Evolutionary conservation across 2,888 invertebrate genomes (phyloP).

Genomic region (Caradrina clavipalpis): DNA sequence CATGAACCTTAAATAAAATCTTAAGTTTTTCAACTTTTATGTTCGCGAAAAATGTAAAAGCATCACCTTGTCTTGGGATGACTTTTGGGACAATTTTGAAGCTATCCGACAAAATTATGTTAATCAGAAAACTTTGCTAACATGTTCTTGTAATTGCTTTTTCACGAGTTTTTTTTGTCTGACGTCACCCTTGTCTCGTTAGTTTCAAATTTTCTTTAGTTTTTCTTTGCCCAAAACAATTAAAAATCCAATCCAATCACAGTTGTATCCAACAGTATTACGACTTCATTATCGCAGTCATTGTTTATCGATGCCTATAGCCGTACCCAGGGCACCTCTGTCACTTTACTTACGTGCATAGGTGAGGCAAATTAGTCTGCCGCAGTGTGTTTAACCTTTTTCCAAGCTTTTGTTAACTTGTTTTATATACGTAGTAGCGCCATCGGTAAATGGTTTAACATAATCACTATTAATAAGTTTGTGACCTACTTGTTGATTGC

Average conservation of each 20-base stretch:
- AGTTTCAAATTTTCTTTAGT: neutral
- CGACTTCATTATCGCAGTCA: constrained; percentile 44
- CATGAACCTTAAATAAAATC: neutral
- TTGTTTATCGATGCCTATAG: constrained; percentile 49
- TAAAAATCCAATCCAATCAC: constrained; percentile 5
- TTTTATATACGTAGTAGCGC: constrained; percentile 25
- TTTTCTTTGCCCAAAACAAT: neutral
- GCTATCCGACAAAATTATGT: constrained; percentile 40
- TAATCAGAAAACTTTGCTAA: constrained; percentile 36
- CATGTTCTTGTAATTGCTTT: constrained; percentile 43
- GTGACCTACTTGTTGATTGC: constrained; percentile 61
- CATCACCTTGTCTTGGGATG: neutral
- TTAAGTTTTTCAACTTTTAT: neutral
- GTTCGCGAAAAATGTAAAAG: neutral
- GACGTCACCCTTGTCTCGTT: neutral
- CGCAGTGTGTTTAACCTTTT: constrained; percentile 58
- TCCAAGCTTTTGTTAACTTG: constrained; percentile 4
- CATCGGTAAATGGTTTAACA: constrained; percentile 46
- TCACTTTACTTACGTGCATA: constrained; percentile 28
- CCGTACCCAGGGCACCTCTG: constrained; percentile 20
- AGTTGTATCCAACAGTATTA: constrained; percentile 42
- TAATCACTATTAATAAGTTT: constrained; percentile 49
- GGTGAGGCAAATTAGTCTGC: constrained; percentile 48
- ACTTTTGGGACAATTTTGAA: constrained; percentile 24
- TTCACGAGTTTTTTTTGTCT: constrained; percentile 15